Evolutionary conservation across 2,797 vertebrate species (phyloP).

Genomic region (Cyprinodon diabolis): DNA sequence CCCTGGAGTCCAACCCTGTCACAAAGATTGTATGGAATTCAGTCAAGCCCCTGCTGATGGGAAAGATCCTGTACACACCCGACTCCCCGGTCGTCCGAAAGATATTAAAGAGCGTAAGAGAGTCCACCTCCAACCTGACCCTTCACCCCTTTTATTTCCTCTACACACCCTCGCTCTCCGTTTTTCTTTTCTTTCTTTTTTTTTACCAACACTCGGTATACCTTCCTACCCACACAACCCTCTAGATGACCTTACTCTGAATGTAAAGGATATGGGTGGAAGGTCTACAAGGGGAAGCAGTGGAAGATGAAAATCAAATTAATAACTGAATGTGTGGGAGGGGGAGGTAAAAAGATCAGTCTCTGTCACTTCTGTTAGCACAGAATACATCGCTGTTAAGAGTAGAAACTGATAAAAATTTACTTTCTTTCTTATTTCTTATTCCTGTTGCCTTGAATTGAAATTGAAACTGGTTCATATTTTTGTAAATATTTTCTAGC

Average conservation of each 20-base stretch:
- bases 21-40: constrained; percentile 94
- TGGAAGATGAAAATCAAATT: constrained; percentile 27
- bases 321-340: constrained; percentile 44
- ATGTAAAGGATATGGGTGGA: constrained; percentile 18
- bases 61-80: constrained; percentile 93
- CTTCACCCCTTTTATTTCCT: constrained; percentile 34
- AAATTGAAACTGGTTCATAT: not conserved
- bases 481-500: not conserved
- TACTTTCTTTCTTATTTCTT: not conserved
- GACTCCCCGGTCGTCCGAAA: constrained; percentile 86
- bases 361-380: constrained; percentile 10
- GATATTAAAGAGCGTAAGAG: constrained; percentile 93
- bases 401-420: not conserved
- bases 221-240: constrained; percentile 32
- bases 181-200: not conserved
- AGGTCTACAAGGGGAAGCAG: constrained; percentile 8
- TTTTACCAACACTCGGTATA: constrained; percentile 29
- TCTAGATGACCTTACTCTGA: constrained; percentile 60
- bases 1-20: constrained; percentile 92
- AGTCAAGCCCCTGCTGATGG: constrained; percentile 96
- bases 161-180: constrained; percentile 18
- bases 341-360: constrained; percentile 19
- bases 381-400: constrained; percentile 13
- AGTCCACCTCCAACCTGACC: constrained; percentile 50
- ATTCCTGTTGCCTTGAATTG: not conserved